A percentile compares a stretch with the other conserved stretches of the same genome.
phyloP scores from a whole-genome alignment of 1,140 invertebrate genomes.

The Battus philenor region DNA sequence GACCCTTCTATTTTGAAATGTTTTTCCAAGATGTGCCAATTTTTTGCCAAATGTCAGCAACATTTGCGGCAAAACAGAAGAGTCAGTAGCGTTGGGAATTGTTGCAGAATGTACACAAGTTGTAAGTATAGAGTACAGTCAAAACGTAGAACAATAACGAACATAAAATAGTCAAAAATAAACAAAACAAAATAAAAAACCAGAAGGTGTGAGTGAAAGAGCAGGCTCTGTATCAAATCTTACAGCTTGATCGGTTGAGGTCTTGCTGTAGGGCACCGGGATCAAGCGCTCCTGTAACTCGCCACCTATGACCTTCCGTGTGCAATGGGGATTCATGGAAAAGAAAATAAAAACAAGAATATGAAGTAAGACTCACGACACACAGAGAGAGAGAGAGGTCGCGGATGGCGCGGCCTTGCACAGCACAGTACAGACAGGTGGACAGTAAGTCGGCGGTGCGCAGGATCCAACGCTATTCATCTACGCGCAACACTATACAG shows the following conservation, averaged over 20 bases:
- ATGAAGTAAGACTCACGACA: constrained; percentile 66
- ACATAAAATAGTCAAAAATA: constrained; percentile 42
- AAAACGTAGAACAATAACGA: constrained; percentile 33
- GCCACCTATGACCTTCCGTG: constrained; percentile 98
- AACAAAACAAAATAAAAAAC: too few relatives aligned
- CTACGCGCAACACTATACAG: too few relatives aligned
- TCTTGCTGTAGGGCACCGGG: constrained; percentile 99
- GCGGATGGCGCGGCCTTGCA: constrained; percentile 21
- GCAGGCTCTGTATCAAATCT: constrained; percentile 76
- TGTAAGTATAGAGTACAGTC: constrained; percentile 55
- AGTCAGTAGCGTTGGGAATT: constrained; percentile 42
- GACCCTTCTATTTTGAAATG: constrained; percentile 35
- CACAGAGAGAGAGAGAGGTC: constrained; percentile 34
- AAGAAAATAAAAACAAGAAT: constrained; percentile 76
- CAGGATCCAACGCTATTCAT: constrained; percentile 31
- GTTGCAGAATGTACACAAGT: constrained; percentile 45
- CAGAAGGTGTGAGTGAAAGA: constrained; percentile 54
- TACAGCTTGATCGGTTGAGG: constrained; percentile 99
- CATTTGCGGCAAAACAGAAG: constrained; percentile 31
- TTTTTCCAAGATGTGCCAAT: too few relatives aligned
- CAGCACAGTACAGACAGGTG: constrained; percentile 15
- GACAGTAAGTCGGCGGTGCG: constrained; percentile 15
- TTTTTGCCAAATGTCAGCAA: neutral
- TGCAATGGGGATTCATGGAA: constrained; percentile 83
- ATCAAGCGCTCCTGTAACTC: constrained; percentile 99